Percentiles rank a stretch among this genome's conserved stretches.
Conservation (phyloP, 2,888 invertebrate species). For the Eupithecia exiguata region DNA sequence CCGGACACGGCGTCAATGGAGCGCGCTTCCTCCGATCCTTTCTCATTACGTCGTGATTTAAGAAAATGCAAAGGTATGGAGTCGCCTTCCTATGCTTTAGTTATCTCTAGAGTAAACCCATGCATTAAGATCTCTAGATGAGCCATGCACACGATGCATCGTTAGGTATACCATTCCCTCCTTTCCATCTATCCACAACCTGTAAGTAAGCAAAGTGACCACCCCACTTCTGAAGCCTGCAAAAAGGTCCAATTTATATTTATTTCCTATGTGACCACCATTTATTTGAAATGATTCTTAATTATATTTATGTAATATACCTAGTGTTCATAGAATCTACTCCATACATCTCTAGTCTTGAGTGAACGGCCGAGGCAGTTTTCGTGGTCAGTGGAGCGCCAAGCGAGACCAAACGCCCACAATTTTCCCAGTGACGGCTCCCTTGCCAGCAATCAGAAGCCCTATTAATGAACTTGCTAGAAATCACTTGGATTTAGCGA, state of each 20-base stretch:
- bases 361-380: slow-evolving; percentile 60
- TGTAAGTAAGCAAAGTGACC: too few species aligned
- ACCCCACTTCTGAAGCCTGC: not conserved
- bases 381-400: slow-evolving; percentile 77
- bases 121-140: not conserved
- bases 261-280: not conserved
- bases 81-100: slow-evolving; percentile 24
- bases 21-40: slow-evolving; percentile 78
- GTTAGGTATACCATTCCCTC: not conserved
- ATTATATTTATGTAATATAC: too few species aligned
- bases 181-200: not conserved
- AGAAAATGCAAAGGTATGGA: slow-evolving; percentile 55
- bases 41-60: slow-evolving; percentile 79
- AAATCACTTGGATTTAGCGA: slow-evolving; percentile 6
- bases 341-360: slow-evolving; percentile 52
- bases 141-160: not conserved
- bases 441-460: slow-evolving; percentile 58
- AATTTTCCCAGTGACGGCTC: slow-evolving; percentile 70
- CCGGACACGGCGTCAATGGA: slow-evolving; percentile 72
- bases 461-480: slow-evolving; percentile 43
- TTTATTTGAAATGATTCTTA: too few species aligned
- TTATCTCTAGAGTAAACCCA: not conserved
- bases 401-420: slow-evolving; percentile 72
- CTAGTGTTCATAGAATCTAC: slow-evolving; percentile 35
- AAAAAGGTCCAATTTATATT: not conserved